phyloP scores from a whole-genome alignment of 1,140 invertebrate species.

The Cydia strobilella region DNA sequence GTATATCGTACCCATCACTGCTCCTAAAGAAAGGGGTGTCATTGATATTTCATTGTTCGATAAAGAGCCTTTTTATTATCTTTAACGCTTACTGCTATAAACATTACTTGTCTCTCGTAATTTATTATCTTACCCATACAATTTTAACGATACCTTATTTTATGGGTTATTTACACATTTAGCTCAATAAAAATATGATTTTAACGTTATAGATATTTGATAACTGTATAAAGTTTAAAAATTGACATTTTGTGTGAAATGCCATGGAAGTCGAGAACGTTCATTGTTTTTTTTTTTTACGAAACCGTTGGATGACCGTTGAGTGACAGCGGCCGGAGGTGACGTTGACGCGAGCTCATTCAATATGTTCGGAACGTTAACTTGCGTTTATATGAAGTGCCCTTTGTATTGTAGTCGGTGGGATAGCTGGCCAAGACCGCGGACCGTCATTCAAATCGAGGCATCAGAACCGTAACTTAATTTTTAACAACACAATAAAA shows the following conservation, averaged over 20 bases:
- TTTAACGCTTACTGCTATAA: conserved; percentile 38
- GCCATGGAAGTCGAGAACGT: conserved; percentile 47
- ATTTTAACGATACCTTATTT: conserved; percentile 25
- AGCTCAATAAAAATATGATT: conserved; percentile 9
- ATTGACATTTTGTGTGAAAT: conserved; percentile 61
- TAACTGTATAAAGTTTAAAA: conserved; percentile 40
- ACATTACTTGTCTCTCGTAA: conserved; percentile 33
- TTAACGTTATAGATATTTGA: background rate
- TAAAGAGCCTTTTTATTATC: conserved; percentile 39
- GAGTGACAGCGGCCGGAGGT: conserved; percentile 63
- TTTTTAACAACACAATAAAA: conserved; percentile 27
- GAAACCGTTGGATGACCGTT: conserved; percentile 71
- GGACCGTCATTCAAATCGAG: conserved; percentile 36
- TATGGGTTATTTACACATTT: conserved; percentile 11
- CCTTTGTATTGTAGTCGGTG: conserved; percentile 52
- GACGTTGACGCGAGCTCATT: conserved; percentile 58
- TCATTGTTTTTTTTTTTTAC: conserved; percentile 53
- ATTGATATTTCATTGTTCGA: conserved; percentile 38
- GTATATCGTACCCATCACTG: conserved; percentile 20
- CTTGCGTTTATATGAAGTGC: conserved; percentile 51
- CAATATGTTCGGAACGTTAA: conserved; percentile 50
- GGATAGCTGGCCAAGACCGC: conserved; percentile 30
- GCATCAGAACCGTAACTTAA: conserved; percentile 6
- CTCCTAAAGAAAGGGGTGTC: conserved; percentile 38
- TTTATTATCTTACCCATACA: conserved; percentile 24